Base-by-base conservation (phyloP, 1,140 invertebrate species). In the Campoletis sonorensis region DNA sequence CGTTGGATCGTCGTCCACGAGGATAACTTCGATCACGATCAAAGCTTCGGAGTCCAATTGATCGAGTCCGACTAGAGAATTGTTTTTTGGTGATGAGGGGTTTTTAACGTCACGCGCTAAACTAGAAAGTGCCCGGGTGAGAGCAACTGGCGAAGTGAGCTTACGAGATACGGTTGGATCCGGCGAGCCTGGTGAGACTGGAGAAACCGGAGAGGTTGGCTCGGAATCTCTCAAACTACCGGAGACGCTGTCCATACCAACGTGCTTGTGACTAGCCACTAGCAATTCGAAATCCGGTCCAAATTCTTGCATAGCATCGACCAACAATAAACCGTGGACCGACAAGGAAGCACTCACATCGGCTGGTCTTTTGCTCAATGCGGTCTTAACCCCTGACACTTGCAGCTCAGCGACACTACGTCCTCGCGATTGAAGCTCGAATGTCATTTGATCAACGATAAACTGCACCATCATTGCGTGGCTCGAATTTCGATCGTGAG, bases 281-380 rank as follows among this genome's bases (percentile, higher is more conserved):
- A 99, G 92, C 10, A 99, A 91, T 89, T 99, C 98, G 93, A 98
- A 99, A 92, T 99, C 98, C 2, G 96, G 95, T 0, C 98, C 98
- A 92, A 97, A 98, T 11, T 96, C 97, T 90, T 99, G 98, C 83
- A 99, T 92, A 64, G 98, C 98, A 93, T 99, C 98, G 0, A 98
- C 98, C 13, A 99, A 90, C 13, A 99, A 92, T 71, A 99, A 93
- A 83, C 97, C 97, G 90, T 98, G 97, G 15, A 99, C 97, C 45
- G 96, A 97, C 54, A 99, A 93, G 0, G 95, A 95, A 13, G 98
- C 91, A 80, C 94, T 95, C 0, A 95, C 94, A 89, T 98, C 96
- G 40, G 93, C 93, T 0, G 95, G 94, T 75, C 95, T 91, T 90
- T 95, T 95, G 21, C 94, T 95, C 85, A 96, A 92, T n/a, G 95